Evolutionary conservation across 2,888 invertebrate species (phyloP), one percentile per base, ranked within the genome.

Genomic region (Schizotus pectinicornis): DNA sequence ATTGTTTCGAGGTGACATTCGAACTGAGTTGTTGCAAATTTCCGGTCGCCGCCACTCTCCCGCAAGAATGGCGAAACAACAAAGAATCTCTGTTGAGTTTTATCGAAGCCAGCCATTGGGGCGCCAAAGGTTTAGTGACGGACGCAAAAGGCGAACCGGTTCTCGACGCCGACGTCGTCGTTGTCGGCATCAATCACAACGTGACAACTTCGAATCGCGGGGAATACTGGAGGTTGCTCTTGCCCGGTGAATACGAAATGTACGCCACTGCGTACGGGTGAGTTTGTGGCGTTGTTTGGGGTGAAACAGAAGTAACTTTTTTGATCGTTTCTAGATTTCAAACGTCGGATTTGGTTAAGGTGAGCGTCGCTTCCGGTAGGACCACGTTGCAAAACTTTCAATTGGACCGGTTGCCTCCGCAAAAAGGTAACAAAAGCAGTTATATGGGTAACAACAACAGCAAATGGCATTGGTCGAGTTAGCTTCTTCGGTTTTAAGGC

Each of bases 11-110:
- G 78, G 88, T 99, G 55, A 99, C 99, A 0, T 88, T 99, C 71
- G 99, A 99, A 78, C 80, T 99, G 71, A 94, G 95, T 38, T 99
- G 99, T 81, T 92, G 92, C 81, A 99, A 99, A 81, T 98, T 87
- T 78, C 99, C 99, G 0, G 61, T 73, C 0, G 89, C 91, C 0
- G 78, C 79, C 0, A 82, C 85, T n/a, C 79, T 98, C 70, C 84
- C 88, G 0, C 75, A 79, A 1, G 92, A 91, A 81, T 99, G 98
- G 99, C 76, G 80, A 1, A 83, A 88, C 62, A 98, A 99, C 78
- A 90, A 91, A 75, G 92, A 90, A 65, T 84, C 98, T 0, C 78
- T 99, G 52, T 72, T 99, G 6, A 83, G 89, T 1, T 96, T 90
- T 73, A 87, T 99, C 64, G 94, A 95, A 75, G 88, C 94, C 74